Base-by-base conservation (phyloP, 2,888 invertebrate genomes). In the Nephrocerus scutellatus region DNA sequence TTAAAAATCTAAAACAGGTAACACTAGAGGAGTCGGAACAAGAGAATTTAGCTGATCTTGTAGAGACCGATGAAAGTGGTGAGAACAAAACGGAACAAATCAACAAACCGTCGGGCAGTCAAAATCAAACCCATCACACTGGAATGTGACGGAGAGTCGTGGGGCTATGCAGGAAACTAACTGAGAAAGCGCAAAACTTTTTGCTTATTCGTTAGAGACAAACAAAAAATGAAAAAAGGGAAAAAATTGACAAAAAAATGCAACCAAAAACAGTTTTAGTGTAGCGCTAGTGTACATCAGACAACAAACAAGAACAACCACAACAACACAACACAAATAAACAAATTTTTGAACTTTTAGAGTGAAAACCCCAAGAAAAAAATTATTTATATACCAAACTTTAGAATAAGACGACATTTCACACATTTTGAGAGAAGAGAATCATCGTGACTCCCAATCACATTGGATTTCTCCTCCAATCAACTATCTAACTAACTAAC, bases 131-230 rank as follows among this genome's bases (percentile, higher is more conserved):
- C 60, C 62, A 74, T 71, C 66, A 76, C 66, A 56, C 76, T 75
- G 86, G 86, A 70, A 88, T 88, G 84, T 88, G 87, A 88, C 87
- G 86, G 85, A 86, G 85, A 82, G 80, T 87, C 74, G 77, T 84
- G 71, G 84, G 85, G 76, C 81, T 87, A 73, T 88, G 83, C 75
- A 84, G 82, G 76, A 87, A 86, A 79, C 78, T 88, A 74, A 80
- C 84, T 73, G 86, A 86, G 74, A 86, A 84, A 74, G 81, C 84
- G 74, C 85, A 85, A 75, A 83, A 81, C 72, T 85, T 85, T 84
- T 85, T 86, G 84, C 82, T 82, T 72, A 79, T 84, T 72, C 82
- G 84, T 76, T 82, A 84, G 62, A 57, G 56, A 57, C 53, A 51
- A 59, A 49, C 51, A 53, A 48, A 49, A 46, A 40, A 37, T 23